Conservation (phyloP, 2,888 invertebrate species). For the Drosophila barbarae region DNA sequence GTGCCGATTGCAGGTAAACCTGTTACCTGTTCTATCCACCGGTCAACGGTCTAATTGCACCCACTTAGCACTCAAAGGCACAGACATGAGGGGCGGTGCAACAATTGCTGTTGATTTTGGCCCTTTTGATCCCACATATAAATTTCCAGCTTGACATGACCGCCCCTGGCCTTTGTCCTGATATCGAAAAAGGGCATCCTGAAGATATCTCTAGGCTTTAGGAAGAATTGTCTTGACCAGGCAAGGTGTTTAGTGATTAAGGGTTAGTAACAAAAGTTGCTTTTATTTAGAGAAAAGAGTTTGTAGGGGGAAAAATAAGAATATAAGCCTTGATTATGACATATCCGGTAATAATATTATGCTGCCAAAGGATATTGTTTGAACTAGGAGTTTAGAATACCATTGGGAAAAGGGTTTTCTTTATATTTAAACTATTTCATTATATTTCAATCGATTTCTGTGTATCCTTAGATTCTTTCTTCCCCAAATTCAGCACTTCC, state of each 20-base stretch:
- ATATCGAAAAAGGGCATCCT: slow-evolving; percentile 3
- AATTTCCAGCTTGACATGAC: slow-evolving; percentile 63
- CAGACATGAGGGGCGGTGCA: slow-evolving; percentile 13
- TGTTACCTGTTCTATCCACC: slow-evolving; percentile 45
- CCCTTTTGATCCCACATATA: slow-evolving; percentile 55
- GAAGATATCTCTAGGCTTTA: neutral
- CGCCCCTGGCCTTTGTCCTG: slow-evolving; percentile 29
- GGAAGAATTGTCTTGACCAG: neutral
- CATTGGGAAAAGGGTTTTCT: too few relatives aligned
- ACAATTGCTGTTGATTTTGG: slow-evolving; percentile 68
- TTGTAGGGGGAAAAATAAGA: too few relatives aligned
- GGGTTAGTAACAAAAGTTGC: neutral
- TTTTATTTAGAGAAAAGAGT: neutral
- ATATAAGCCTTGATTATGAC: neutral
- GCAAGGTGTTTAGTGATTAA: neutral
- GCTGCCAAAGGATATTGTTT: too few relatives aligned
- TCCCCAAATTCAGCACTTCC: neutral
- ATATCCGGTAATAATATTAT: neutral
- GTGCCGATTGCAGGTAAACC: slow-evolving; percentile 11
- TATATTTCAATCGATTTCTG: neutral
- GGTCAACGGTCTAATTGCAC: slow-evolving; percentile 63
- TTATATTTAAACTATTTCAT: too few relatives aligned
- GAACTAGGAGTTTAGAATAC: too few relatives aligned
- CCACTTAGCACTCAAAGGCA: slow-evolving; percentile 64
- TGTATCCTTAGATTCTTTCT: neutral